These are phyloP conservation scores for Philaenus spumarius DNA, from an alignment of 1,140 invertebrate genomes.

Conservation along the genomic window DNA sequence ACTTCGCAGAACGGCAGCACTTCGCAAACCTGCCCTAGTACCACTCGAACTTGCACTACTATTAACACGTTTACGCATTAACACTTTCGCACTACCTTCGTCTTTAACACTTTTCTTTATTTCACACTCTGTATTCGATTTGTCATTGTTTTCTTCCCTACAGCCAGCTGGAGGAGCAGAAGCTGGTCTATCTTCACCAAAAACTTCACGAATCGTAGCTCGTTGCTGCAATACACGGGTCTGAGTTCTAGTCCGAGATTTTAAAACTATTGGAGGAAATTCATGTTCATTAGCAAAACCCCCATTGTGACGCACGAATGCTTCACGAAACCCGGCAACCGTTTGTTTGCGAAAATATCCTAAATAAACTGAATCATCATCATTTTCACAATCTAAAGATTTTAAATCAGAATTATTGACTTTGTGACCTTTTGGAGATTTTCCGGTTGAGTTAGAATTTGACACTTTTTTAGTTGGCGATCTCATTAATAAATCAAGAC, in stretches of 20 bases:
- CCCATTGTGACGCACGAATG: constrained; percentile 56
- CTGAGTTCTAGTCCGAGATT: constrained; percentile 66
- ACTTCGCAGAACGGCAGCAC: constrained; percentile 40
- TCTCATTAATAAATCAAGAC: constrained; percentile 34
- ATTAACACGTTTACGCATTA: constrained; percentile 21
- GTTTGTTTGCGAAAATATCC: constrained; percentile 63
- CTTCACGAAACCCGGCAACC: constrained; percentile 56
- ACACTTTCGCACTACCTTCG: neutral
- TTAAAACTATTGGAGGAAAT: constrained; percentile 63
- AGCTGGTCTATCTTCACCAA: constrained; percentile 63
- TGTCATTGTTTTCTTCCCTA: constrained; percentile 34
- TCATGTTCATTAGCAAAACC: constrained; percentile 45
- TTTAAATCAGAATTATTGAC: constrained; percentile 41
- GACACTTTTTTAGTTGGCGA: constrained; percentile 37
- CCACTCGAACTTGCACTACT: neutral
- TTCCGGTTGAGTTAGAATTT: constrained; percentile 35
- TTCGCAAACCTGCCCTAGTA: constrained; percentile 19
- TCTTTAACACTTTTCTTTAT: constrained; percentile 29
- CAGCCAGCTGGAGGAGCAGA: constrained; percentile 48
- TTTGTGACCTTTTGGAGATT: constrained; percentile 41
- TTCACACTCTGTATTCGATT: constrained; percentile 23
- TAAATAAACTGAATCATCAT: constrained; percentile 45
- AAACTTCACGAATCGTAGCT: constrained; percentile 70
- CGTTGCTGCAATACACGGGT: constrained; percentile 66
- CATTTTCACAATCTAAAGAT: constrained; percentile 40